phyloP scores from a whole-genome alignment of 2,797 vertebrate species.

The Brachymystax lenok region DNA sequence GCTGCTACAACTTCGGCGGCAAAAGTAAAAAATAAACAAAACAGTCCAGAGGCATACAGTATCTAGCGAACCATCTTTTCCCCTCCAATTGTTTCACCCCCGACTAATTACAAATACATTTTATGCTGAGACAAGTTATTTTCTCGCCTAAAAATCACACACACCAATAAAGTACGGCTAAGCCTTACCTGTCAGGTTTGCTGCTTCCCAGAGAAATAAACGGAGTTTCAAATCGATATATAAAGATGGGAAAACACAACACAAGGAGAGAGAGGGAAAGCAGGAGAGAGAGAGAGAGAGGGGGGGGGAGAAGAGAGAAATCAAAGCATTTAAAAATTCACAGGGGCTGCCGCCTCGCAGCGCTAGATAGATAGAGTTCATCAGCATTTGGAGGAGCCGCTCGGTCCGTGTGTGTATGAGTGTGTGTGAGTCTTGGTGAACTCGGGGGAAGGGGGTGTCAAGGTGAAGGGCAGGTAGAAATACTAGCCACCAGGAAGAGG shows the following conservation, averaged over 20 bases:
- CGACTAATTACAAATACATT: slow-evolving; percentile 60
- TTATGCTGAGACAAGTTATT: slow-evolving; percentile 67
- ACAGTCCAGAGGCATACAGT: slow-evolving; percentile 7
- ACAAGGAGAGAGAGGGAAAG: slow-evolving; percentile 69
- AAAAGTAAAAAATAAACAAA: slow-evolving; percentile 5
- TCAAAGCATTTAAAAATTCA: slow-evolving; percentile 79
- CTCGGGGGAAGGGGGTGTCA: slow-evolving; percentile 48
- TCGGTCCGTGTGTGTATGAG: slow-evolving; percentile 32
- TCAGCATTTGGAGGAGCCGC: slow-evolving; percentile 65
- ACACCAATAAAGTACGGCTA: slow-evolving; percentile 66
- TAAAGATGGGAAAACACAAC: slow-evolving; percentile 68
- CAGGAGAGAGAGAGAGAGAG: slow-evolving; percentile 66
- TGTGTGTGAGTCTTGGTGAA: slow-evolving; percentile 9
- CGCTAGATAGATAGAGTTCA: slow-evolving; percentile 62
- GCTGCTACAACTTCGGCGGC: neutral
- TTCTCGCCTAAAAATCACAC: slow-evolving; percentile 50
- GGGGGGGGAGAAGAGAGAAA: slow-evolving; percentile 68
- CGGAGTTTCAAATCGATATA: slow-evolving; percentile 76
- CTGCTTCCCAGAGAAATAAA: slow-evolving; percentile 86
- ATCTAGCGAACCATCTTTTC: slow-evolving; percentile 29
- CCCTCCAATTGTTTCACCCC: slow-evolving; percentile 1
- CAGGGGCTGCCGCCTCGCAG: slow-evolving; percentile 61
- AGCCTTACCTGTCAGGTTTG: slow-evolving; percentile 98
- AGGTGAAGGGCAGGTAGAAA: slow-evolving; percentile 74
- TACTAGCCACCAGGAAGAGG: slow-evolving; percentile 71